Conservation (phyloP, 2,113 vertebrate species). For the Myocastor coypus region DNA sequence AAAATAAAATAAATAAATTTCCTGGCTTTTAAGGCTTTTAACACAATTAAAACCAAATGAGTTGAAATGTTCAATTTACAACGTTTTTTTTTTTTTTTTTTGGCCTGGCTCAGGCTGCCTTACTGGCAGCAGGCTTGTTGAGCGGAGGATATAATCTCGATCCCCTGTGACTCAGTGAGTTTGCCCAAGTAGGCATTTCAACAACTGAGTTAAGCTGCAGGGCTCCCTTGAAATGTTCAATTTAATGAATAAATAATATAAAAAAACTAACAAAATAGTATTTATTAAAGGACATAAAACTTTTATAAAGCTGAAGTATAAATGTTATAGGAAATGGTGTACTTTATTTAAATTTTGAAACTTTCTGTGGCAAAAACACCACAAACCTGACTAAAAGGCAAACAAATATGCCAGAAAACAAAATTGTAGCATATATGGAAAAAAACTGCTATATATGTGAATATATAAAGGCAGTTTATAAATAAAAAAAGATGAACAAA, state of each 20-base stretch:
- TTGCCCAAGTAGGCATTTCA: too few species aligned
- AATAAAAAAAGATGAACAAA: constrained; percentile 15
- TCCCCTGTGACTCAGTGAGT: too few species aligned
- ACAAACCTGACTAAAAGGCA: background rate
- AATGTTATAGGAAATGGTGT: background rate
- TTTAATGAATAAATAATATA: constrained; percentile 11
- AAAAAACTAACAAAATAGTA: background rate
- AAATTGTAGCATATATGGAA: background rate
- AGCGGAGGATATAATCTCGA: too few species aligned
- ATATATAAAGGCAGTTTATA: constrained; percentile 1
- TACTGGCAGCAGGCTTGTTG: too few species aligned
- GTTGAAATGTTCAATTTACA: background rate
- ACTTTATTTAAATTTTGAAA: background rate
- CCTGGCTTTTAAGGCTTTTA: background rate
- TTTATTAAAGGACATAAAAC: background rate
- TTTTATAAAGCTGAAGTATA: background rate
- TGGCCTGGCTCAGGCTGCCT: too few species aligned
- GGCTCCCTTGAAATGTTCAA: background rate
- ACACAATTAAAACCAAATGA: background rate
- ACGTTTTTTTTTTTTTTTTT: too few species aligned
- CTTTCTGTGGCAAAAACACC: background rate
- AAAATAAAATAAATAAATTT: background rate
- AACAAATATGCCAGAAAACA: background rate
- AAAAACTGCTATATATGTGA: background rate
- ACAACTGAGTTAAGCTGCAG: too few species aligned